Base-by-base conservation (phyloP, 2,888 invertebrate genomes). In the Acanthosepion lycidas region DNA sequence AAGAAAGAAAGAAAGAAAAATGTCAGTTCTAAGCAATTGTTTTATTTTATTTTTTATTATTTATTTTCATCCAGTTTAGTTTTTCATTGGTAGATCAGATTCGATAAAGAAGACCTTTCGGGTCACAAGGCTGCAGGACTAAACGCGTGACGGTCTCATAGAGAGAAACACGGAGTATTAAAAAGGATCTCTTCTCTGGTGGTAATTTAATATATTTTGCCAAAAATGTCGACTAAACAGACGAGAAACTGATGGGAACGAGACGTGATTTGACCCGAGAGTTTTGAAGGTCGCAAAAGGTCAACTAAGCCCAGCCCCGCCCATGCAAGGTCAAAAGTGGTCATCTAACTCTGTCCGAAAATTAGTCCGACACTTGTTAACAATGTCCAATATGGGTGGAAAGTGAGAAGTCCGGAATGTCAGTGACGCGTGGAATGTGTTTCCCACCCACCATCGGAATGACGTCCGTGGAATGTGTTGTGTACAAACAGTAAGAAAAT, bases 211-310 rank as follows among this genome's bases (percentile, higher is more conserved):
- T 78, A n/a, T 33, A 78, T 78, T 78, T 78, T 78, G 33, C 78
- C 78, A 78, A n/a, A 78, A 78, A 33, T 78, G n/a, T n/a, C 12
- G 78, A 23, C 78, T 78, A 78, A 78, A 78, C n/a, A 78, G n/a
- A 78, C 78, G 78, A 33, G 9, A 78, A 78, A n/a, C 78, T 78
- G 78, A n/a, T 78, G 78, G 12, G 78, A 78, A 78, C 78, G n/a
- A 78, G n/a, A 78, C 78, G 12, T 78, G 78, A 78, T 78, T 78
- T 78, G n/a, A 78, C 78, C 78, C 78, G 78, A 18, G 78, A 33
- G n/a, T 78, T 78, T n/a, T 78, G 78, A 78, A 78, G 78, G 78
- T 78, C 78, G n/a, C n/a, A n/a, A 78, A 78, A 78, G 78, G n/a
- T 78, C 78, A 78, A 78, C 78, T 4, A n/a, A n/a, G 78, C n/a